Conservation (phyloP, 2,888 invertebrate genomes). For the Hartigia nigra region DNA sequence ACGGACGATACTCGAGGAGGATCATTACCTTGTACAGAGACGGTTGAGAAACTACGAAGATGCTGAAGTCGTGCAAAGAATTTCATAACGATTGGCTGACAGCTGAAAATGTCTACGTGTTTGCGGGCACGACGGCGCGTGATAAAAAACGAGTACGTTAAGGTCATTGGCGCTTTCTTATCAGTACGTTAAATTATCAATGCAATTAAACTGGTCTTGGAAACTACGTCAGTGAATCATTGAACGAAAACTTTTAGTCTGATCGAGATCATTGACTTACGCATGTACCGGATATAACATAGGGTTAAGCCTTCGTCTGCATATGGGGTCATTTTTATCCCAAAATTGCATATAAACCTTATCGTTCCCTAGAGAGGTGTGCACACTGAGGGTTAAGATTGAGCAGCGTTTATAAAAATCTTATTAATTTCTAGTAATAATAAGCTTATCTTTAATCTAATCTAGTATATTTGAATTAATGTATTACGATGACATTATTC, state of each 20-base stretch:
- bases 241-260: neutral
- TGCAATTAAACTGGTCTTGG: neutral
- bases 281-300: neutral
- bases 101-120: conserved; percentile 19
- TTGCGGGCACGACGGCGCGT: conserved; percentile 18
- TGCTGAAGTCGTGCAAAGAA: neutral
- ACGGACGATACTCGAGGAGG: neutral
- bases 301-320: no score
- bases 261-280: neutral
- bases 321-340: no score
- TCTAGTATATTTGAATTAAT: neutral
- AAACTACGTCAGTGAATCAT: no score
- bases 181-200: neutral
- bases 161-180: conserved; percentile 16
- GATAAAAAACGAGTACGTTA: conserved; percentile 13
- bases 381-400: no score
- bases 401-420: neutral
- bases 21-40: neutral
- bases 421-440: neutral
- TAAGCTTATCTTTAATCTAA: neutral
- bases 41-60: neutral
- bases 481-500: neutral
- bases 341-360: no score
- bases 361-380: no score
- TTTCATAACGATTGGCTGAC: neutral